Conservation (phyloP, 2,888 invertebrate genomes). For the Folsomia manolachei region DNA sequence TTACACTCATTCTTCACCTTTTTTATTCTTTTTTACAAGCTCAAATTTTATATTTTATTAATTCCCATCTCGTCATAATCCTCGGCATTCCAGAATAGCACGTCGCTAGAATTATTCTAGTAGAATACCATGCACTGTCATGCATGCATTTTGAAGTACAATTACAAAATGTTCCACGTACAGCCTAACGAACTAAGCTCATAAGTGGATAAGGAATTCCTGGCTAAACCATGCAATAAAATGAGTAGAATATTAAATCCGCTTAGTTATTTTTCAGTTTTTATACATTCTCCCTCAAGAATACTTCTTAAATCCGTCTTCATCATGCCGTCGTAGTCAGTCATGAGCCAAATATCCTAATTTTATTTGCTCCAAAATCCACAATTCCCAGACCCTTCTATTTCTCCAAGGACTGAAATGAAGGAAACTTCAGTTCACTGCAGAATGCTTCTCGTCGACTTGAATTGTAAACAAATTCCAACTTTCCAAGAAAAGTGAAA, state of each 20-base stretch:
- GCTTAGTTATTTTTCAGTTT: neutral
- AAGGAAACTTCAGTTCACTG: neutral
- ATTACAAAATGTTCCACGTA: neutral
- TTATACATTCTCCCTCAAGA: slow-evolving; percentile 1
- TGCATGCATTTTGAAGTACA: no score
- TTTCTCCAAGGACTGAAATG: neutral
- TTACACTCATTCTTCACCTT: neutral
- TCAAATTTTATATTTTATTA: neutral
- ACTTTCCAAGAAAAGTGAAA: neutral
- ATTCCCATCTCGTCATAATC: neutral
- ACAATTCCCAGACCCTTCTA: neutral
- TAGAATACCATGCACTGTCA: no score
- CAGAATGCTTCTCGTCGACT: neutral
- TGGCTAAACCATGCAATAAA: slow-evolving; percentile 12
- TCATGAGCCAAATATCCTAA: neutral
- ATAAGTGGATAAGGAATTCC: slow-evolving; percentile 8
- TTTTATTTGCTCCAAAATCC: slow-evolving; percentile 14
- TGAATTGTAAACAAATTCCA: neutral
- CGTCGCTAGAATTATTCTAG: no score
- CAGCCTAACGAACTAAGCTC: neutral
- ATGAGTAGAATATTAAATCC: slow-evolving; percentile 13
- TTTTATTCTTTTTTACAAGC: neutral
- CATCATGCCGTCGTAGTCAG: neutral
- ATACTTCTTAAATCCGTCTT: no score
- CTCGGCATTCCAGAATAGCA: neutral